Evolutionary conservation across 1,140 invertebrate species (phyloP), one percentile per base, ranked within the genome.

Genomic region (Ptiloglossa arizonensis): DNA sequence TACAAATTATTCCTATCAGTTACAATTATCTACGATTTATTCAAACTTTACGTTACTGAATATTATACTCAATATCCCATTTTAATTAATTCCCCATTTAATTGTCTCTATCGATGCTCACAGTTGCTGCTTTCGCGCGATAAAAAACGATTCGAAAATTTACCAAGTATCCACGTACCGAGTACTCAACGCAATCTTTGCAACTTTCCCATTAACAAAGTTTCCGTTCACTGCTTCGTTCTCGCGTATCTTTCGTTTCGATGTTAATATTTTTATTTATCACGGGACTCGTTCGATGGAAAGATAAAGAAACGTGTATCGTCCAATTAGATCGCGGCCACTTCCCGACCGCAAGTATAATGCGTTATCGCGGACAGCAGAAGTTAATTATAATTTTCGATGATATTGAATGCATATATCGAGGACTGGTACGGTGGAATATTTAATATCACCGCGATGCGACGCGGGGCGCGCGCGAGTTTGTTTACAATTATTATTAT

Each of bases 401-500:
- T 54, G 46, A 72, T 50, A 62, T 56, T 44, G 67, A 29, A 52
- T 24, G 24, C 46, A 32, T 46, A 57, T 57, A n/a, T 57, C 46
- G 19, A 52, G 15, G 3, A 6, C 8, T 22, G 24, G 2, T 32
- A 11, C 9, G 22, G n/a, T 3, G 17, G 44, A 32, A 24, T 57
- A 75, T 68, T 75, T 68, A 75, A 75, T 75, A 68, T 68, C 52
- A 11, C 13, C 17, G 17, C 66, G 13, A 57, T 19, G 72, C 78
- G 44, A 56, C 22, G 50, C n/a, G 59, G 2, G 9, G 35, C 17
- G 38, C 32, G 44, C 52, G 46, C 68, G 17, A 27, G 64, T 63
- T 62, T 75, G 64, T 67, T 80, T 54, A 71, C 68, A 83, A 78
- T 83, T 78, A 83, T 83, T 78, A 83, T 79, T 83, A 83, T 82